A percentile compares a stretch with the other conserved stretches of the same genome.
Conservation (phyloP, 2,113 vertebrate species). For the Pollachius pollachius region DNA sequence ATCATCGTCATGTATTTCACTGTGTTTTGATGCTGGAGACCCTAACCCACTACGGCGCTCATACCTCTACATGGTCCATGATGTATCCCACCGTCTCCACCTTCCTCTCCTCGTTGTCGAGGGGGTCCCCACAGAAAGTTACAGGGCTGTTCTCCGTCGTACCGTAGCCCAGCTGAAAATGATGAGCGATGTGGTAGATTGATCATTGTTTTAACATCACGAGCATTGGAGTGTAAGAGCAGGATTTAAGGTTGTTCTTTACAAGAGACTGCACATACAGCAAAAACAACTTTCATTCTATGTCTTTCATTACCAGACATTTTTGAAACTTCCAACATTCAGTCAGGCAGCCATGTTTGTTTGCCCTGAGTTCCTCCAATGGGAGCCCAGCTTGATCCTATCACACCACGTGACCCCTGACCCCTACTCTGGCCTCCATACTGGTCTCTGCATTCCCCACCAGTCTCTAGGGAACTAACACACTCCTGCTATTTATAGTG, state of each 20-base stretch:
- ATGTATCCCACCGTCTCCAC: constrained; percentile 79
- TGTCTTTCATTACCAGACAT: constrained; percentile 38
- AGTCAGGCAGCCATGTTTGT: constrained; percentile 6
- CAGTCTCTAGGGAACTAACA: neutral
- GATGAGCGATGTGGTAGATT: neutral
- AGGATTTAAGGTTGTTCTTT: too few species aligned
- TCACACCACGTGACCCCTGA: constrained; percentile 1
- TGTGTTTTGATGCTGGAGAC: too few species aligned
- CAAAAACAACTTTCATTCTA: neutral
- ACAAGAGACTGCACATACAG: too few species aligned
- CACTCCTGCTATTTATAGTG: constrained; percentile 1
- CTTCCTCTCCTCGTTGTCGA: constrained; percentile 76
- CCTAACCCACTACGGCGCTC: neutral
- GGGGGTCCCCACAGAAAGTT: constrained; percentile 79
- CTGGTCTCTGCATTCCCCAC: neutral
- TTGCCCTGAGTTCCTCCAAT: constrained; percentile 1
- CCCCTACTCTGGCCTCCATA: neutral
- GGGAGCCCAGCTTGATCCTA: neutral
- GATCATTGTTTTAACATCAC: too few species aligned
- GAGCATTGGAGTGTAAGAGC: too few species aligned
- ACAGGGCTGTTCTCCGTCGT: constrained; percentile 96
- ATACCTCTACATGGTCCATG: constrained; percentile 86
- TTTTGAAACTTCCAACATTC: neutral
- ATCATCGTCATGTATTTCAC: too few species aligned
- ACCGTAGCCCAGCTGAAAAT: constrained; percentile 84